Evolutionary conservation across 2,113 vertebrate species (phyloP), one percentile per base, ranked within the genome.

Genomic region (Lasiurus borealis): DNA sequence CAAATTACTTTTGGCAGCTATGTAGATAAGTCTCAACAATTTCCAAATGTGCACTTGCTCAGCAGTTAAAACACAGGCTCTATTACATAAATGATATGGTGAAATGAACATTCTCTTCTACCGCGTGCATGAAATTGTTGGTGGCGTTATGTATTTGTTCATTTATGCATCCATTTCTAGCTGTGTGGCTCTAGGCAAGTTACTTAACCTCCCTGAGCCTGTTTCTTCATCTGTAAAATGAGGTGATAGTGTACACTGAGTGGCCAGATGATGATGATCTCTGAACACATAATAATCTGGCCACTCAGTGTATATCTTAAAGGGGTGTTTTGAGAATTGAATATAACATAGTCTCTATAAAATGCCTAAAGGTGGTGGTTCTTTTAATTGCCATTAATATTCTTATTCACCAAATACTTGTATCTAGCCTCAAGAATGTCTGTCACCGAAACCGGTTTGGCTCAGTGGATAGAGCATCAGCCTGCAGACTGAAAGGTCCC

Each of bases 51-150:
- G 95, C 21, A 68, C 76, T 96, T 93, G 91, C 21, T 73, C 80
- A 80, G 54, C 92, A 77, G 73, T 94, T 94, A 96, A 96, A 96
- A 80, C 78, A 91, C 78, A 91, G 90, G 78, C 77, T 94, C 85
- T 71, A 31, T 92, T 93, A 72, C 44, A 68, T 94, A 94, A 96
- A 91, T 95, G 94, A 94, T 95, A 71, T 31, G 23, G n/a, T 86
- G 19, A 96, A 96, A 89, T 96, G 84, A 96, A 91, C 69, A 96
- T 88, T 93, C 88, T 94, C 91, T 93, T 90, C 83, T 95, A 83
- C 16, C n/a, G 72, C 31, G 15, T 97, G 57, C 31, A 8, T 96
- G 96, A 95, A 95, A 91, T 95, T 86, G 57, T 64, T 93, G 82
- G 34, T 80, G n/a, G n/a, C 76, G 27, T 34, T 97, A 68, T 91